Evolutionary conservation across 2,113 vertebrate genomes (phyloP).

Genomic region (Myrmecobius fasciatus): DNA sequence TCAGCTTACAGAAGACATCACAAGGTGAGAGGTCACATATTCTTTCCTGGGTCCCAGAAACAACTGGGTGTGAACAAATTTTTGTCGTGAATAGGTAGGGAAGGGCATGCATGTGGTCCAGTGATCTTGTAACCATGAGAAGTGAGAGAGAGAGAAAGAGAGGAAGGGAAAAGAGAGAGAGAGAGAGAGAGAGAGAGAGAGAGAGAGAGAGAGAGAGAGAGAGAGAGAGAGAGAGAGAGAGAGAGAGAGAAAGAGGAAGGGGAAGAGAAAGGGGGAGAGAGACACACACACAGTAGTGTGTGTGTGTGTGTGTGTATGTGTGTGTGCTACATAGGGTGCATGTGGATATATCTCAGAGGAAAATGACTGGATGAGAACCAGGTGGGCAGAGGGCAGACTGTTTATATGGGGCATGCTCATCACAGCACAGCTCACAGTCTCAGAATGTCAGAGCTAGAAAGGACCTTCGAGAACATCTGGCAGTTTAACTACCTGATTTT

Average conservation of each 20-base stretch:
- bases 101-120: not conserved
- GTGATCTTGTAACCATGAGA: not conserved
- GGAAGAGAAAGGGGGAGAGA: no score
- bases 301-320: not conserved
- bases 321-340: not conserved
- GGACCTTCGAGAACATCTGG: not conserved
- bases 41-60: not conserved
- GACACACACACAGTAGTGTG: no score
- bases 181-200: no score
- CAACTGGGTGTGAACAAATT: accelerated
- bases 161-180: no score
- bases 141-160: no score
- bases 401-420: not conserved
- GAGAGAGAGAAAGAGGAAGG: no score
- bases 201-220: no score
- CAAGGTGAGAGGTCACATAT: constrained; percentile 87
- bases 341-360: not conserved
- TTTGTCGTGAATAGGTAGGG: not conserved
- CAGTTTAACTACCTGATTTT: not conserved
- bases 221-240: no score
- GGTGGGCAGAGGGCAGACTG: not conserved
- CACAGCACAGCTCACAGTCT: not conserved
- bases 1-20: constrained; percentile 98
- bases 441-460: not conserved
- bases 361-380: not conserved